These are phyloP conservation scores for Scolopax rusticola DNA, from an alignment of 2,797 vertebrate genomes.

Conservation along the genomic window DNA sequence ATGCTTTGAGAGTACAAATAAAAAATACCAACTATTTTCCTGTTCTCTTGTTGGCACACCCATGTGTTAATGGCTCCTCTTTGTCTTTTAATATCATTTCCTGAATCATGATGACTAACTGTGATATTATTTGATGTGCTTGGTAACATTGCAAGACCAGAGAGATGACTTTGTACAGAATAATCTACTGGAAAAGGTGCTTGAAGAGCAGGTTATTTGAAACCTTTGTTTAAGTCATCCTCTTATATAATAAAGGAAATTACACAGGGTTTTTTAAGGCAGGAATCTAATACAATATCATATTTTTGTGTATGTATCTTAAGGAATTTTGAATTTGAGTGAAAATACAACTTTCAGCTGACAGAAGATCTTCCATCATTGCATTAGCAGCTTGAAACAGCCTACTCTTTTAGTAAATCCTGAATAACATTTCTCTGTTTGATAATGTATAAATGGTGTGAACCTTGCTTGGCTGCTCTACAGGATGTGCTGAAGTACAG, in stretches of 20 bases:
- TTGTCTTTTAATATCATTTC: slow-evolving; percentile 5
- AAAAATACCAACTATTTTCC: neutral
- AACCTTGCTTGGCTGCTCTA: neutral
- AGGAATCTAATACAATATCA: neutral
- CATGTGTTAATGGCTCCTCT: neutral
- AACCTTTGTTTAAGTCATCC: neutral
- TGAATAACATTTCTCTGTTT: neutral
- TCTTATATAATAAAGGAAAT: neutral
- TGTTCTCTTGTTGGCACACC: neutral
- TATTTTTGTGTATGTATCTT: neutral
- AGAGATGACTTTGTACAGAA: neutral
- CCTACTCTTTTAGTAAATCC: neutral
- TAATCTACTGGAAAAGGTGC: neutral
- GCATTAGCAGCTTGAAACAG: neutral
- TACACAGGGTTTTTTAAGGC: neutral
- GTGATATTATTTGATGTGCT: neutral
- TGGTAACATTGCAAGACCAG: neutral
- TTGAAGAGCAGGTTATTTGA: neutral
- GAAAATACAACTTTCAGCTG: neutral
- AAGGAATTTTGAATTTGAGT: neutral
- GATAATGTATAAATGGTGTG: neutral
- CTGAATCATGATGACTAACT: neutral
- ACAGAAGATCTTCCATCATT: neutral
- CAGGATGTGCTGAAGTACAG: neutral
- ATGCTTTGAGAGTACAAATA: neutral